phyloP scores from a whole-genome alignment of 2,888 invertebrate genomes.

The Trileptium ribeirensis region DNA sequence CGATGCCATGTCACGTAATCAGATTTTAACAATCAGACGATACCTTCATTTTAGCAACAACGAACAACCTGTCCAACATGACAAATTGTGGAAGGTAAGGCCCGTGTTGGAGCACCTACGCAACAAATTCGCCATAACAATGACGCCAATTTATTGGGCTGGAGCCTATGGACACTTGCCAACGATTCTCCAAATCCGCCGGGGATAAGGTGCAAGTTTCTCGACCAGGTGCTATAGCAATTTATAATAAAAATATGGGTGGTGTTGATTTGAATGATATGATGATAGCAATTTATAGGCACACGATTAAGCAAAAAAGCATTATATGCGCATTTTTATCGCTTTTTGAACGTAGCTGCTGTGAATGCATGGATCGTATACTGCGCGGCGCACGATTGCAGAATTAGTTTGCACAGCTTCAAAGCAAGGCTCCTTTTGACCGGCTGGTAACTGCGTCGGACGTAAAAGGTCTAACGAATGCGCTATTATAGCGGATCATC shows the following conservation, averaged over 20 bases:
- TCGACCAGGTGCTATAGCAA: not conserved
- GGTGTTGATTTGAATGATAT: not conserved
- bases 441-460: too few relatives aligned
- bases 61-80: not conserved
- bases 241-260: not conserved
- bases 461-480: too few relatives aligned
- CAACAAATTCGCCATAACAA: not conserved
- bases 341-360: not conserved
- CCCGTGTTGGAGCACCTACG: not conserved
- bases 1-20: not conserved
- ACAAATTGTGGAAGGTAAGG: too few relatives aligned
- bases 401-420: not conserved
- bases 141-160: too few relatives aligned
- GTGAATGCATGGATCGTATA: not conserved
- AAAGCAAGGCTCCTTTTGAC: too few relatives aligned
- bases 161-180: too few relatives aligned
- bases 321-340: not conserved
- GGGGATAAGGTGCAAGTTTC: too few relatives aligned
- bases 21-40: not conserved
- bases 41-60: not conserved
- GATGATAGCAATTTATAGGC: not conserved
- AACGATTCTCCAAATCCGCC: too few relatives aligned
- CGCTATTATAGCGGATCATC: not conserved
- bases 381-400: not conserved
- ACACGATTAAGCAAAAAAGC: not conserved